Evolutionary conservation across 2,113 vertebrate species (phyloP).

Genomic region (Gymnocephalus cernua): DNA sequence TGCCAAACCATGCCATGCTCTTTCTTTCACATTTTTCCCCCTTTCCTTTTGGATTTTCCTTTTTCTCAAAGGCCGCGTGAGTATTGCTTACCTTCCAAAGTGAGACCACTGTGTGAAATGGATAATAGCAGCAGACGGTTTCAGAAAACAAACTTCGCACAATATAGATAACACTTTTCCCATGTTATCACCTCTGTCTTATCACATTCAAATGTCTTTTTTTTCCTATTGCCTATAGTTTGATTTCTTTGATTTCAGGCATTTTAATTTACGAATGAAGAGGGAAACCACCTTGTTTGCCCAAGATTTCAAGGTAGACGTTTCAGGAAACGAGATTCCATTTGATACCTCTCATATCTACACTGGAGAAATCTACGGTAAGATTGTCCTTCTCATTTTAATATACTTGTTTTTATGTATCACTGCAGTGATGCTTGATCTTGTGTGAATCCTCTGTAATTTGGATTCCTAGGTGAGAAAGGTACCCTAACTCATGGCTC

Average conservation of each 20-base stretch:
- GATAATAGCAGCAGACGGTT: slow-evolving; percentile 18
- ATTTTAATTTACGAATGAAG: slow-evolving; percentile 98
- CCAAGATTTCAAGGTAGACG: slow-evolving; percentile 93
- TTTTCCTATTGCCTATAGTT: not conserved
- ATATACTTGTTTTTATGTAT: not conserved
- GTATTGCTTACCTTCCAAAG: slow-evolving; percentile 37
- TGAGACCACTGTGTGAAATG: slow-evolving; percentile 7
- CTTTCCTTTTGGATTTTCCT: slow-evolving; percentile 54
- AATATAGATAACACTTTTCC: not conserved
- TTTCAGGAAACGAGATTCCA: slow-evolving; percentile 89
- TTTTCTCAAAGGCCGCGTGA: slow-evolving; percentile 15
- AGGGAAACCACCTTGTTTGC: slow-evolving; percentile 93
- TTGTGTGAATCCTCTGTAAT: slow-evolving; percentile 3
- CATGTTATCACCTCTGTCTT: not conserved
- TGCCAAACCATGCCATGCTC: slow-evolving; percentile 9
- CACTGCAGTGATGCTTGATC: not conserved
- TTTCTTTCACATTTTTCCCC: slow-evolving; percentile 20
- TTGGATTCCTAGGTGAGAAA: slow-evolving; percentile 89
- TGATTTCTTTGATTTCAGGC: slow-evolving; percentile 81
- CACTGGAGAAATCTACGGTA: slow-evolving; percentile 96
- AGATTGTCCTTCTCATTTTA: slow-evolving; percentile 53
- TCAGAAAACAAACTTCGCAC: not conserved
- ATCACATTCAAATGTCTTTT: not conserved
- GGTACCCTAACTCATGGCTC: slow-evolving; percentile 94
- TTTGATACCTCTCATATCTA: slow-evolving; percentile 99